Base-by-base conservation (phyloP, 2,797 vertebrate species). In the Anomalospiza imberbis region DNA sequence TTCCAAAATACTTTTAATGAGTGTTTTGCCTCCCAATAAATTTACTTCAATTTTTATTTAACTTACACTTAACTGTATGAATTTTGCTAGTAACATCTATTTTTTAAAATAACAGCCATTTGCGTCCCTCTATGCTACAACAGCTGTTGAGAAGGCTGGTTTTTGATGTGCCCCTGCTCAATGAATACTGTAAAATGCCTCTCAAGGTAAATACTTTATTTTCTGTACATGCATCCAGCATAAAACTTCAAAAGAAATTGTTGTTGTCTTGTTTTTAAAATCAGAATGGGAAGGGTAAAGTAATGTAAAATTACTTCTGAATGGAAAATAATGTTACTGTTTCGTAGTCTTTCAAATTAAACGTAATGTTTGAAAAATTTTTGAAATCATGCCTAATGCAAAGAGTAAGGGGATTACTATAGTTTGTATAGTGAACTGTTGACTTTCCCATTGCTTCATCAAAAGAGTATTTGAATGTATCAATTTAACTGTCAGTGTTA, bases 121-220 rank as follows among this genome's bases (percentile, higher is more conserved):
- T 99, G 83, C 98, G 99, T 78, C 99, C 99, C 91, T 99, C 99
- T 82, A 99, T 99, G 99, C 97, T 99, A 84, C 99, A 99, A 96
- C 99, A 99, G 89, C 98, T 99, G 67, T 97, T 99, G 94, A 98
- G 98, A 65, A 98, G 99, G 71, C 98, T 99, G 7, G 99, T 99
- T 95, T 99, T 99, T 97, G 99, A 99, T 82, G 99, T 99, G 83
- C 99, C 99, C 19, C 98, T 99, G 91, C 98, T 99, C 94, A 99
- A 98, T 53, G 99, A 99, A 88, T 99, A 99, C 97, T 99, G 99
- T 98, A 99, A 99, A 98, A 99, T 99, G 99, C 99, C 99, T 93
- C 98, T 99, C 17, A 99, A 99, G 99, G 99, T 99, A 98, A 96
- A 73, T 55, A 32, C 13, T 62, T 6, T 31, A 29, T 14, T 58